A percentile compares a stretch with the other conserved stretches of the same genome.
These are phyloP conservation scores for Melanogrammus aeglefinus DNA, from an alignment of 2,797 vertebrate species.

Conservation along the genomic window DNA sequence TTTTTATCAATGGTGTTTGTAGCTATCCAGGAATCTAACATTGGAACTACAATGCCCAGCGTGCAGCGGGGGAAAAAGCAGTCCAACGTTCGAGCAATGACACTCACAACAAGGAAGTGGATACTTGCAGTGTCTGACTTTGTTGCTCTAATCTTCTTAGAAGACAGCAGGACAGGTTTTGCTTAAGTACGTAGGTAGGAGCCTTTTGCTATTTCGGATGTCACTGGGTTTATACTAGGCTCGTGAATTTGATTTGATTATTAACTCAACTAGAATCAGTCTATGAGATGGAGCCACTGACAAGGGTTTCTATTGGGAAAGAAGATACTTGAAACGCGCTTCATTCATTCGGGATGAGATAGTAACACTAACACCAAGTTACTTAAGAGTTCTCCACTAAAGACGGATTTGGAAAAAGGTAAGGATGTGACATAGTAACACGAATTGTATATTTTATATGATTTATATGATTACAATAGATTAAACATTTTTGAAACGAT, in stretches of 20 bases:
- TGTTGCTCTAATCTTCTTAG: slow-evolving; percentile 65
- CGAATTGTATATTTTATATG: not conserved
- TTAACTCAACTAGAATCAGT: not conserved
- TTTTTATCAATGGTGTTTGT: not conserved
- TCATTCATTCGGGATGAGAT: slow-evolving; percentile 40
- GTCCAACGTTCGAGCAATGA: slow-evolving; percentile 32
- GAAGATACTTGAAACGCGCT: not conserved
- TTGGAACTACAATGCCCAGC: slow-evolving; percentile 66
- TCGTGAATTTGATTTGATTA: not conserved
- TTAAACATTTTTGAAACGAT: not conserved
- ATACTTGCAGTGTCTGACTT: slow-evolving; percentile 34
- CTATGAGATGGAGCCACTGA: not conserved
- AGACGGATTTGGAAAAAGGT: slow-evolving; percentile 37
- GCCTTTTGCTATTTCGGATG: not conserved
- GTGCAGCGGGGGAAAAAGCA: slow-evolving; percentile 18
- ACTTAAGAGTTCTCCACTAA: not conserved
- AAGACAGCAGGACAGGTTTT: slow-evolving; percentile 35
- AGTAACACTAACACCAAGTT: not conserved
- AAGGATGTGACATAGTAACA: slow-evolving; percentile 24
- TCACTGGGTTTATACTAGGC: too few species aligned
- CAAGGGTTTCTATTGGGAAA: not conserved
- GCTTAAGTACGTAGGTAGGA: slow-evolving; percentile 20
- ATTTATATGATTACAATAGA: not conserved
- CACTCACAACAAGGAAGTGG: slow-evolving; percentile 70
- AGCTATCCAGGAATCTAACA: not conserved